Evolutionary conservation across 2,113 vertebrate genomes (phyloP).

Genomic region (Podarcis cretensis): DNA sequence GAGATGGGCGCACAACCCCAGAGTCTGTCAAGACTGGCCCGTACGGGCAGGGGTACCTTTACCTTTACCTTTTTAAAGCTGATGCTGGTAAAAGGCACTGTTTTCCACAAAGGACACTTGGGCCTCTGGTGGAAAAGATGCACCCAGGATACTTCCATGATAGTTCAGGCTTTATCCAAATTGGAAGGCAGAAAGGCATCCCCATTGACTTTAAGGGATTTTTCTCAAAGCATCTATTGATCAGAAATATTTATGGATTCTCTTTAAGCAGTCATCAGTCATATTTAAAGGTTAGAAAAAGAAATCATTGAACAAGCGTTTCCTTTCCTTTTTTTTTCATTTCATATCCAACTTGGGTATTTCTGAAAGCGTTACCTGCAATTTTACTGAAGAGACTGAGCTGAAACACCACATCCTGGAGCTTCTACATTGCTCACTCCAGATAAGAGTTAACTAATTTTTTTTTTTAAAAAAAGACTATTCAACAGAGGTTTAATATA

Average conservation of each 20-base stretch:
- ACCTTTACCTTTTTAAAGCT: too few species aligned
- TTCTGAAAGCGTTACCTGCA: not conserved
- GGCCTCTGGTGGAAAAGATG: too few species aligned
- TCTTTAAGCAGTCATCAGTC: not conserved
- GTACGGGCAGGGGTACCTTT: too few species aligned
- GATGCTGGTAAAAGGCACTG: too few species aligned
- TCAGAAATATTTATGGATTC: not conserved
- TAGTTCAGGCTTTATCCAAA: not conserved
- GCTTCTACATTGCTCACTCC: conserved; percentile 2
- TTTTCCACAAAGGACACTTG: too few species aligned
- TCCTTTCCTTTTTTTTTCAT: not conserved
- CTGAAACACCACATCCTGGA: not conserved
- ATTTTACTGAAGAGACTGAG: not conserved
- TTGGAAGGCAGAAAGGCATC: not conserved
- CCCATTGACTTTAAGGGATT: not conserved
- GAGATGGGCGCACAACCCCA: too few species aligned
- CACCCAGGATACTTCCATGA: too few species aligned
- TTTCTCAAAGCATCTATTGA: not conserved
- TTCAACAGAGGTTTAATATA: conserved; percentile 36
- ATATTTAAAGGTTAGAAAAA: not conserved
- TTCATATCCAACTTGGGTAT: too few species aligned
- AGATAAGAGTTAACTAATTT: not conserved
- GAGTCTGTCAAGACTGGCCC: too few species aligned
- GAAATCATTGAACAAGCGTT: not conserved
- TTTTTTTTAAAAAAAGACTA: not conserved